A percentile compares a stretch with the other conserved stretches of the same genome.
These are phyloP conservation scores for Sinelater perroti DNA, from an alignment of 2,888 invertebrate species.

Conservation along the genomic window DNA sequence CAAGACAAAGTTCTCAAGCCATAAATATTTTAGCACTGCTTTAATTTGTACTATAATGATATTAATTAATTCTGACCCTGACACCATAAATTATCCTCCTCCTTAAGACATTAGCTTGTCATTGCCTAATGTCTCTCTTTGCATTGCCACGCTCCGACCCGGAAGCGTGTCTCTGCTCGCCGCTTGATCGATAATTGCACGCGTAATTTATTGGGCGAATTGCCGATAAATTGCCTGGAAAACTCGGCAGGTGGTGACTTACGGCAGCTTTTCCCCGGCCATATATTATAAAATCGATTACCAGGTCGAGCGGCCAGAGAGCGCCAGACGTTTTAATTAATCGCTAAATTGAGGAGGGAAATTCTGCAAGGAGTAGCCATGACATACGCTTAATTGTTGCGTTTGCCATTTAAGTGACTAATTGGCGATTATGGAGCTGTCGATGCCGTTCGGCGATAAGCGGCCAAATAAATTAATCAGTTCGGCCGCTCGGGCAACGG, in stretches of 20 bases:
- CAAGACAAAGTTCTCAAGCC: too few species aligned
- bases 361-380: neutral
- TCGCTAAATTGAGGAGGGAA: neutral
- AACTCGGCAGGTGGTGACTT: slow-evolving; percentile 2
- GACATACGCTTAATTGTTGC: neutral
- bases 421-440: neutral
- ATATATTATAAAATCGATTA: slow-evolving; percentile 9
- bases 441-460: neutral
- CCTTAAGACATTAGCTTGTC: too few species aligned
- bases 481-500: too few species aligned
- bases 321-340: slow-evolving; percentile 8
- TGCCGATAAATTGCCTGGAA: neutral
- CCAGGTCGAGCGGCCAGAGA: neutral
- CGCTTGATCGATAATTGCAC: too few species aligned
- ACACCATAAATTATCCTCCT: too few species aligned
- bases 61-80: too few species aligned
- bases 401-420: neutral
- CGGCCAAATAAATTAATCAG: neutral
- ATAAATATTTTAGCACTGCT: too few species aligned
- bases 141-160: too few species aligned
- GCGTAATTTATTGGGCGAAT: neutral
- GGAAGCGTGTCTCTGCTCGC: too few species aligned
- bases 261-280: neutral
- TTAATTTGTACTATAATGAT: too few species aligned
- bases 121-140: too few species aligned